Evolutionary conservation across 1,140 invertebrate genomes (phyloP).

Genomic region (Solenopsis fugax): DNA sequence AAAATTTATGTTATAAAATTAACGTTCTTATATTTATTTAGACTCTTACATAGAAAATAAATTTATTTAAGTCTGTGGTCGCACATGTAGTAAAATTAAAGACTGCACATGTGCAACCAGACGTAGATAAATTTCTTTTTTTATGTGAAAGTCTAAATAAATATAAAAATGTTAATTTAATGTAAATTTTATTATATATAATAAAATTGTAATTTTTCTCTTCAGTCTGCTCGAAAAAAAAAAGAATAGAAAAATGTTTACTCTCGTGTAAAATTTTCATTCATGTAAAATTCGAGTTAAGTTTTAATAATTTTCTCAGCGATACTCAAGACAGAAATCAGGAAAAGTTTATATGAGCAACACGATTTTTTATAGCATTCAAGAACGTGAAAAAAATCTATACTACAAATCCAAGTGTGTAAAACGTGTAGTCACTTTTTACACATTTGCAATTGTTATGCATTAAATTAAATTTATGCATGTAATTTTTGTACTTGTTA

Average conservation of each 20-base stretch:
- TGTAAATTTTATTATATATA: background rate
- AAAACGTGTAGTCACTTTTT: no score
- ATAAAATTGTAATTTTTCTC: background rate
- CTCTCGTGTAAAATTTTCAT: background rate
- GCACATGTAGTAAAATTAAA: no score
- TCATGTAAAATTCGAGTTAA: conserved; percentile 3
- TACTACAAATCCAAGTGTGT: no score
- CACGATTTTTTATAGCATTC: background rate
- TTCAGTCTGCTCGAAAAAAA: background rate
- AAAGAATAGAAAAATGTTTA: background rate
- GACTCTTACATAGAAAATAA: no score
- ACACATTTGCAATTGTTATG: no score
- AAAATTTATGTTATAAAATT: background rate
- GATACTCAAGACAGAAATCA: background rate
- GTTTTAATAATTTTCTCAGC: background rate
- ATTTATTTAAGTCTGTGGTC: no score
- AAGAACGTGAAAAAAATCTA: background rate
- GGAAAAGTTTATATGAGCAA: conserved; percentile 8
- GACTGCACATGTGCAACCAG: background rate
- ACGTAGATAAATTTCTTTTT: background rate
- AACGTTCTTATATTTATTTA: no score
- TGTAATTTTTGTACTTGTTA: no score
- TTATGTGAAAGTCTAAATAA: background rate
- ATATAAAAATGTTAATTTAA: background rate
- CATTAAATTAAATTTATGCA: no score